A percentile compares a stretch with the other conserved stretches of the same genome.
These are phyloP conservation scores for Harpalus rufipes DNA, from an alignment of 2,888 invertebrate genomes.

Conservation along the genomic window DNA sequence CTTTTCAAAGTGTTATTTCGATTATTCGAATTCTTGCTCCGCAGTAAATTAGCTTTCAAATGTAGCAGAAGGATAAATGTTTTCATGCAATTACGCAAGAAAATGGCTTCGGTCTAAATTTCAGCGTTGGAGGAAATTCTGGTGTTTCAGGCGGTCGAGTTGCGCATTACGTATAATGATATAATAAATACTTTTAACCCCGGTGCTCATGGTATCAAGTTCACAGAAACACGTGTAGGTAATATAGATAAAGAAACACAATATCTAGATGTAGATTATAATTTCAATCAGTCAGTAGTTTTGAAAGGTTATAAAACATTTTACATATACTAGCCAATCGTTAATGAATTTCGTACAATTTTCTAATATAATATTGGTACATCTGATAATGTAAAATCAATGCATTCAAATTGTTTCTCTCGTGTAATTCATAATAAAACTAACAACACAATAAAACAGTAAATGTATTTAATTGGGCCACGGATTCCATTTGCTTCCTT, in stretches of 20 bases:
- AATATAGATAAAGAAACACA: neutral
- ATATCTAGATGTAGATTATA: neutral
- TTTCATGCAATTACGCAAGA: conserved; percentile 43
- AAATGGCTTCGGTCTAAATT: conserved; percentile 17
- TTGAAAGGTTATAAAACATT: neutral
- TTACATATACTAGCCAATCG: too few species aligned
- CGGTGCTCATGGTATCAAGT: neutral
- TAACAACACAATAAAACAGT: too few species aligned
- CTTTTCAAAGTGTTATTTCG: neutral
- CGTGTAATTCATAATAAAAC: too few species aligned
- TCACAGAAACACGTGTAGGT: neutral
- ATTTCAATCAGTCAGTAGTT: neutral
- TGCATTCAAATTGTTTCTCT: too few species aligned
- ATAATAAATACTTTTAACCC: neutral
- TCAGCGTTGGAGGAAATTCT: neutral
- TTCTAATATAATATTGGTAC: too few species aligned
- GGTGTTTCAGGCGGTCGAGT: neutral
- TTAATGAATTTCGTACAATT: too few species aligned
- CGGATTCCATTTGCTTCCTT: too few species aligned
- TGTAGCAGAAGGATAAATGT: neutral
- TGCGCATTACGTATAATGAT: neutral
- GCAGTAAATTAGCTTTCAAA: neutral
- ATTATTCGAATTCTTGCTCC: neutral
- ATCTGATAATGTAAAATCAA: too few species aligned
- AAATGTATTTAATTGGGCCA: too few species aligned